Conservation (phyloP, 2,888 invertebrate genomes). For the Himalopsyche kuldschensis region DNA sequence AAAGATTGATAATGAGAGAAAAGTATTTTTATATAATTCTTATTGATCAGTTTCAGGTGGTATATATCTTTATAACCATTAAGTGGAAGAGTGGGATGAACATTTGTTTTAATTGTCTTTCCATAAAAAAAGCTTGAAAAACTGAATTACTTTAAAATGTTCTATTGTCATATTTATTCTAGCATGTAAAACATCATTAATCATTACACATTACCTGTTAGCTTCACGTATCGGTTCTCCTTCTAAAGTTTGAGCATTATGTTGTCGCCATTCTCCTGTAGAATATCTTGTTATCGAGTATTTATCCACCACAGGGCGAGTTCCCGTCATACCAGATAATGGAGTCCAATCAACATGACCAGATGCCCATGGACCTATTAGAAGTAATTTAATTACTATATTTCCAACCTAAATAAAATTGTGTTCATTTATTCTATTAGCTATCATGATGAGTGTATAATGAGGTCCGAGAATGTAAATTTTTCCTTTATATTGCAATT, state of each 20-base stretch:
- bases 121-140: too few species aligned
- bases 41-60: too few species aligned
- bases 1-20: not conserved
- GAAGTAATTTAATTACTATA: not conserved
- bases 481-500: too few species aligned
- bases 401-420: not conserved
- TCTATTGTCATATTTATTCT: too few species aligned
- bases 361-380: slow-evolving; percentile 65
- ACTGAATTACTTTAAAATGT: too few species aligned
- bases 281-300: slow-evolving; percentile 75
- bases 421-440: not conserved
- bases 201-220: slow-evolving; percentile 57
- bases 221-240: slow-evolving; percentile 57
- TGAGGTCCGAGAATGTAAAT: too few species aligned
- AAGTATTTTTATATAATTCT: too few species aligned
- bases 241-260: slow-evolving; percentile 60
- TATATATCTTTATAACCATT: not conserved
- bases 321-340: slow-evolving; percentile 69
- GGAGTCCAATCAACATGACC: slow-evolving; percentile 77
- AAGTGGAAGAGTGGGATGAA: slow-evolving; percentile 19
- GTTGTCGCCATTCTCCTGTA: slow-evolving; percentile 71
- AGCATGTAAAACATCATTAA: too few species aligned
- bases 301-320: slow-evolving; percentile 73
- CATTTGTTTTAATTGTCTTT: too few species aligned
- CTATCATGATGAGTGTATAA: too few species aligned